Percentiles rank a stretch among this genome's conserved stretches.
Conservation (phyloP, 2,888 invertebrate genomes). For the Drosophila nr. medialis region DNA sequence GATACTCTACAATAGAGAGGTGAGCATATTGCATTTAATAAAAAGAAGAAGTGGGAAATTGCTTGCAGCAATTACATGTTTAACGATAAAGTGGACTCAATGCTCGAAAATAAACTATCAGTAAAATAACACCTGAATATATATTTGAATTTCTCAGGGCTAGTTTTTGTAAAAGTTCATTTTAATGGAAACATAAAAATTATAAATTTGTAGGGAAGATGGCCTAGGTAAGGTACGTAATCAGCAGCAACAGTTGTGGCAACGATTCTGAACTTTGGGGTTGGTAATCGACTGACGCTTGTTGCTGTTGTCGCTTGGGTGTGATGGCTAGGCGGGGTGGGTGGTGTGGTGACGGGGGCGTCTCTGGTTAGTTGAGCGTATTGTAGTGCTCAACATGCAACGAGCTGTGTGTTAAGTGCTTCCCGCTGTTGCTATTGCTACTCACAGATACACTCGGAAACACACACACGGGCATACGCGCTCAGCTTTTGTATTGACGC, state of each 20-base stretch:
- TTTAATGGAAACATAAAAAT: background rate
- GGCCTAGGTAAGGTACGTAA: conserved; percentile 16
- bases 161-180: background rate
- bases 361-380: conserved; percentile 43
- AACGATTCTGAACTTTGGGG: conserved; percentile 14
- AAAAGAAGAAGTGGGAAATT: background rate
- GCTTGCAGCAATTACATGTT: background rate
- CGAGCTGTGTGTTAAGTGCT: conserved; percentile 58
- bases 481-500: conserved; percentile 72
- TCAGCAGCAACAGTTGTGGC: conserved; percentile 71
- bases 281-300: conserved; percentile 4
- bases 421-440: conserved; percentile 51
- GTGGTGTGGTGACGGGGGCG: conserved; percentile 15
- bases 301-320: background rate
- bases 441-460: conserved; percentile 38
- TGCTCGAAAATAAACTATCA: background rate
- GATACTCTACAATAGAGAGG: background rate
- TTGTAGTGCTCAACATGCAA: conserved; percentile 63
- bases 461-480: conserved; percentile 34
- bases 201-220: background rate
- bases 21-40: background rate
- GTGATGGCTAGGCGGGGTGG: background rate
- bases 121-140: background rate
- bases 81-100: background rate
- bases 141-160: background rate